Evolutionary conservation across 2,888 invertebrate species (phyloP).

Genomic region (Drosophila maculinotata): DNA sequence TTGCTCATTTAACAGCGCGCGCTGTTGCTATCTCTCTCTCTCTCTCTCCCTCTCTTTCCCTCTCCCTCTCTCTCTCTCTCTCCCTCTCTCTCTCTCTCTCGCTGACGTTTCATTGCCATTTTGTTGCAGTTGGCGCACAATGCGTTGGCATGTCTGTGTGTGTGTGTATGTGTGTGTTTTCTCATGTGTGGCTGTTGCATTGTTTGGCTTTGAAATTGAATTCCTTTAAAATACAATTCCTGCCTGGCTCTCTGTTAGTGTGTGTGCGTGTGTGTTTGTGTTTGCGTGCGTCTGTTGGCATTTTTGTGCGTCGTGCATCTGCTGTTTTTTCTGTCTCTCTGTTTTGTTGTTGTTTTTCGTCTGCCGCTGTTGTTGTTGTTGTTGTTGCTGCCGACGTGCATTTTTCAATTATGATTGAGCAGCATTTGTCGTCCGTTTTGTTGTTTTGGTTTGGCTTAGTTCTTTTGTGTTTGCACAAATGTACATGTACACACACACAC

Average conservation of each 20-base stretch:
- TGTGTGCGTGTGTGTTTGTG: slow-evolving; percentile 15
- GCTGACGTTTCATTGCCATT: slow-evolving; percentile 73
- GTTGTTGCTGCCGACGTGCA: slow-evolving; percentile 54
- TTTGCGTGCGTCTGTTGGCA: slow-evolving; percentile 63
- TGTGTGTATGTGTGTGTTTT: slow-evolving; percentile 32
- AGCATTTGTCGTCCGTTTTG: slow-evolving; percentile 78
- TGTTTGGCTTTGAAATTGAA: slow-evolving; percentile 81
- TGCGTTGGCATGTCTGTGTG: slow-evolving; percentile 55
- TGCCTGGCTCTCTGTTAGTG: slow-evolving; percentile 24
- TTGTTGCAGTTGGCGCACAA: slow-evolving; percentile 78
- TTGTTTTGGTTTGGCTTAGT: slow-evolving; percentile 78
- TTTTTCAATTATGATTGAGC: slow-evolving; percentile 80
- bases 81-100: slow-evolving; percentile 9
- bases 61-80: slow-evolving; percentile 49
- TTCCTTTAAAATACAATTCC: slow-evolving; percentile 74
- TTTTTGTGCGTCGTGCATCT: slow-evolving; percentile 74
- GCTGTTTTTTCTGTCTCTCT: slow-evolving; percentile 68
- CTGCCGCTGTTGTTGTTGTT: slow-evolving; percentile 35
- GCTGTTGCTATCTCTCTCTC: slow-evolving; percentile 10
- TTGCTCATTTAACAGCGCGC: no score
- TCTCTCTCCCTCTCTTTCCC: slow-evolving; percentile 5
- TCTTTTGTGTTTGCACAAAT: slow-evolving; percentile 52
- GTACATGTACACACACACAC: slow-evolving; percentile 1
- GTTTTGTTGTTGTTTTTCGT: slow-evolving; percentile 50
- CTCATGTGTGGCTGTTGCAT: slow-evolving; percentile 58